phyloP scores from a whole-genome alignment of 2,113 vertebrate genomes.

The Acrocephalus arundinaceus region DNA sequence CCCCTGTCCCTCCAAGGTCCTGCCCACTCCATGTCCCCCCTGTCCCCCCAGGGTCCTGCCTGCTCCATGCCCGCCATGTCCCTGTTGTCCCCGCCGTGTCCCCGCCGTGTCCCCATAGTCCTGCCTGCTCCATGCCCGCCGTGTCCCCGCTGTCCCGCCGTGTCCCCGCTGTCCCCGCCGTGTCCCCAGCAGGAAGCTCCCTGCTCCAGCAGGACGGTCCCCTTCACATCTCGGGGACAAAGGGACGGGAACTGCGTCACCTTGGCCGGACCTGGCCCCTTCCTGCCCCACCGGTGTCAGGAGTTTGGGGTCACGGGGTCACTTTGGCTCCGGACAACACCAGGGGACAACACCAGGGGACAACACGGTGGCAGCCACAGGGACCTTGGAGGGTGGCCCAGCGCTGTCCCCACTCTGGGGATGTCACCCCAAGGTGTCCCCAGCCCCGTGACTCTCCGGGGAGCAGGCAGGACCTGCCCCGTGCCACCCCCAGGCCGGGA shows the following conservation, averaged over 20 bases:
- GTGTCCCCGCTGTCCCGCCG: background rate
- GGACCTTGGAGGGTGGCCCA: background rate
- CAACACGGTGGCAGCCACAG: too few relatives aligned
- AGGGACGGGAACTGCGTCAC: background rate
- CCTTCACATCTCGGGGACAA: background rate
- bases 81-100: background rate
- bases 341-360: too few relatives aligned
- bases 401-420: background rate
- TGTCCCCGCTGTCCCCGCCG: background rate
- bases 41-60: too few relatives aligned
- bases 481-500: background rate
- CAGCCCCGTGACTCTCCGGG: background rate
- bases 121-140: too few relatives aligned
- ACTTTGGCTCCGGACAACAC: background rate
- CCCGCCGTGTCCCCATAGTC: background rate
- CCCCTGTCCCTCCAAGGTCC: too few relatives aligned
- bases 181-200: background rate
- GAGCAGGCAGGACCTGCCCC: background rate
- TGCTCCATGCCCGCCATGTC: too few relatives aligned
- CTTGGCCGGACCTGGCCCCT: background rate
- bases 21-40: too few relatives aligned
- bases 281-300: background rate
- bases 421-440: background rate
- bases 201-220: background rate
- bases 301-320: background rate